These are phyloP conservation scores for Heliconius himera DNA, from an alignment of 1,140 invertebrate genomes.

Conservation along the genomic window DNA sequence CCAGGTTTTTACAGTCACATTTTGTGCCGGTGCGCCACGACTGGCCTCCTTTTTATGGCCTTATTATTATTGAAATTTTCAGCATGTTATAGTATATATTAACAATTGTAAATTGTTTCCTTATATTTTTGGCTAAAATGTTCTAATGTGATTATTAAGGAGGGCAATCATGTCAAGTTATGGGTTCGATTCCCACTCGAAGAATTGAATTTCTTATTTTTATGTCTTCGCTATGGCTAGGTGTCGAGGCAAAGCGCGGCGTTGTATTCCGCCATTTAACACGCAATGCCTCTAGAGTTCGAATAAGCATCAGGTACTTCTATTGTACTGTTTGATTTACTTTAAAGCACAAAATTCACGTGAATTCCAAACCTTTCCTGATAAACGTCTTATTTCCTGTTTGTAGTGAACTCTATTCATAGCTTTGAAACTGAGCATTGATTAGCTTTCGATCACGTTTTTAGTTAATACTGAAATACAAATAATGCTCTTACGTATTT, in stretches of 20 bases:
- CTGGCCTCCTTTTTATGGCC: no score
- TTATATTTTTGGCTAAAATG: neutral
- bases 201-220: no score
- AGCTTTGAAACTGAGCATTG: conserved; percentile 1
- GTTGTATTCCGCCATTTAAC: no score
- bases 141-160: neutral
- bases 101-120: neutral
- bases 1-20: no score
- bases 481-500: conserved; percentile 53
- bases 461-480: neutral
- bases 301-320: neutral
- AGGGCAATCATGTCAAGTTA: no score
- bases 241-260: no score
- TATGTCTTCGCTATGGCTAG: no score
- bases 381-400: conserved; percentile 14
- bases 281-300: neutral
- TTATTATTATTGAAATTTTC: no score
- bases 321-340: neutral
- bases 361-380: conserved; percentile 1
- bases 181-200: no score
- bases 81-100: no score
- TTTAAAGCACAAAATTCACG: neutral
- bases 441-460: conserved; percentile 3
- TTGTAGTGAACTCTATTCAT: conserved; percentile 5
- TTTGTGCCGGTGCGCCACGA: no score